These are phyloP conservation scores for Artemia franciscana DNA, from an alignment of 1,140 invertebrate genomes.

Conservation along the genomic window DNA sequence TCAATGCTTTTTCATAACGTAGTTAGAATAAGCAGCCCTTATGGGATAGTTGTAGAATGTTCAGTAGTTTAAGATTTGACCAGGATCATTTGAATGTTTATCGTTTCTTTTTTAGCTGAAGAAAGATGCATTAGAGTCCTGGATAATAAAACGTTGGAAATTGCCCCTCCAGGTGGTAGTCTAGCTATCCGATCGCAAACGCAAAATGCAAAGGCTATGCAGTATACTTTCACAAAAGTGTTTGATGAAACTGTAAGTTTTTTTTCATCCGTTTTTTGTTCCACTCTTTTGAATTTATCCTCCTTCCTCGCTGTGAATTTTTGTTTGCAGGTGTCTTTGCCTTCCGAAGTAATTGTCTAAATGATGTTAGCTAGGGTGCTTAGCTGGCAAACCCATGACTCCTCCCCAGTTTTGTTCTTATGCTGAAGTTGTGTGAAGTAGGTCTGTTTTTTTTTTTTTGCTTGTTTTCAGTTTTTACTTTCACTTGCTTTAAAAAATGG, in stretches of 20 bases:
- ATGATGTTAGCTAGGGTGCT: background rate
- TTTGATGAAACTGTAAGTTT: conserved; percentile 37
- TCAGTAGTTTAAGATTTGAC: too few species aligned
- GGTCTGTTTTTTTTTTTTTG: too few species aligned
- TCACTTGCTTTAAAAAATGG: background rate
- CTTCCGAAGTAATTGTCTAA: background rate
- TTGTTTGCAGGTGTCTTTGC: background rate
- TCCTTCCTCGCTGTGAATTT: background rate
- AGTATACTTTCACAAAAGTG: conserved; percentile 50
- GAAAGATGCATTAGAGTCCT: background rate
- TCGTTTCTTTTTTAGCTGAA: background rate
- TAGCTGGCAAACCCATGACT: background rate
- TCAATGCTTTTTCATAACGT: too few species aligned
- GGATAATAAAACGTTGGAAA: background rate
- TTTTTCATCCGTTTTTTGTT: too few species aligned
- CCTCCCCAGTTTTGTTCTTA: background rate
- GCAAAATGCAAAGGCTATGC: conserved; percentile 32
- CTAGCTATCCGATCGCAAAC: conserved; percentile 12
- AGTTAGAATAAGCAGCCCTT: too few species aligned
- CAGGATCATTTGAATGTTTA: too few species aligned
- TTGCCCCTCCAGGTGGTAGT: background rate
- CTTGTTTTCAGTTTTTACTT: too few species aligned
- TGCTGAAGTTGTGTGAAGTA: background rate
- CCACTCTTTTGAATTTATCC: background rate
- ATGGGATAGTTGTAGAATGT: too few species aligned